Evolutionary conservation across 2,113 vertebrate species (phyloP).

Genomic region (Gallinago jamesoni): DNA sequence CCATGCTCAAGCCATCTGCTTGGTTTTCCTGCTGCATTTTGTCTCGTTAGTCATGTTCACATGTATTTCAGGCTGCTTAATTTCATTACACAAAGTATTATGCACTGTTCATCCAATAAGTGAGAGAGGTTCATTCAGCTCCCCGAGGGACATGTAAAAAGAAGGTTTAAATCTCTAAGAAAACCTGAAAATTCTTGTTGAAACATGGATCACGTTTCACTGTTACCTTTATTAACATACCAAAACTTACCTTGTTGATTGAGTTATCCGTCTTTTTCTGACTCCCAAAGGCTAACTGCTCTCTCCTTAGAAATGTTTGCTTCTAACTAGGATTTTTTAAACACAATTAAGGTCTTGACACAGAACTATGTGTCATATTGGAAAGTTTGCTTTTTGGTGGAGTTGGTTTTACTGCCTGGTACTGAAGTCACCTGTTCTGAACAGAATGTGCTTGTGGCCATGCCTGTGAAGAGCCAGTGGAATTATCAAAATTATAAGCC

Average conservation of each 20-base stretch:
- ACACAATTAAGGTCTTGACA: not conserved
- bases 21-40: conserved; percentile 55
- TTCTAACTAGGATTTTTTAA: not conserved
- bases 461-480: not conserved
- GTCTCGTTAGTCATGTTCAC: conserved; percentile 58
- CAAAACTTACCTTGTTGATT: not conserved
- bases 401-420: not conserved
- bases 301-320: not conserved
- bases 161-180: conserved; percentile 21
- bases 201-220: conserved; percentile 19
- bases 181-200: conserved; percentile 39
- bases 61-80: conserved; percentile 62
- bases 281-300: not conserved
- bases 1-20: conserved; percentile 29
- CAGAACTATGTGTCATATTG: not conserved
- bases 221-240: not conserved
- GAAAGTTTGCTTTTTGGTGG: not conserved
- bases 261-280: not conserved
- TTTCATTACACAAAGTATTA: conserved; percentile 57
- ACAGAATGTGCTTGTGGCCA: not conserved
- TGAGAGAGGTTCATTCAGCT: conserved; percentile 19
- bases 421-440: not conserved
- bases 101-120: conserved; percentile 46
- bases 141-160: conserved; percentile 38
- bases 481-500: not conserved